A percentile compares a stretch with the other conserved stretches of the same genome.
Evolutionary conservation across 1,140 invertebrate genomes (phyloP).

Genomic region (Scaptomyza hsui): DNA sequence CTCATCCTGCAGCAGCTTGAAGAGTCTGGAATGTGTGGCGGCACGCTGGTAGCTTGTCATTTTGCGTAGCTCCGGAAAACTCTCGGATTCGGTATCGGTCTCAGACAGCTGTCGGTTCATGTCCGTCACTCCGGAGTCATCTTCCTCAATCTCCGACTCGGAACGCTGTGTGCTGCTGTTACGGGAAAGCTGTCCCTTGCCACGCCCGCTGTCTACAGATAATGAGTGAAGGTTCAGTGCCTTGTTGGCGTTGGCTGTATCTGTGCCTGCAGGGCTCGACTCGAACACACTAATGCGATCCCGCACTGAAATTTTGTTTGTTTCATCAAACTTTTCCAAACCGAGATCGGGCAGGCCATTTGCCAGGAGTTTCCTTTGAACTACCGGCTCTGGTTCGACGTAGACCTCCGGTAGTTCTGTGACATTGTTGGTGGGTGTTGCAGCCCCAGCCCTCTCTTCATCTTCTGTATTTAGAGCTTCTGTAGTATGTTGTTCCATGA

Average conservation of each 20-base stretch:
- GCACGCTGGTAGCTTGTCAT: conserved; percentile 88
- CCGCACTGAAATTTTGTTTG: conserved; percentile 74
- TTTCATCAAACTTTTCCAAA: conserved; percentile 64
- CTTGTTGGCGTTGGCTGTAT: conserved; percentile 23
- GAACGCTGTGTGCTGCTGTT: conserved; percentile 84
- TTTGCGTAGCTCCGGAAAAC: conserved; percentile 85
- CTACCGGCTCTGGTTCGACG: conserved; percentile 48
- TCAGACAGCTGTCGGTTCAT: conserved; percentile 89
- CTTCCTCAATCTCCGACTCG: conserved; percentile 87
- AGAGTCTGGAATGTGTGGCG: conserved; percentile 89
- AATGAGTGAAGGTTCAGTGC: conserved; percentile 59
- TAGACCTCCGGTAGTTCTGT: conserved; percentile 58
- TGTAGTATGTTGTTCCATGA: conserved; percentile 46
- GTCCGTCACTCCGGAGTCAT: conserved; percentile 90
- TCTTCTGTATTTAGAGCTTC: conserved; percentile 35
- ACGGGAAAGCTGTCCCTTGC: conserved; percentile 72
- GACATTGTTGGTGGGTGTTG: conserved; percentile 60
- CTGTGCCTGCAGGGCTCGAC: conserved; percentile 11
- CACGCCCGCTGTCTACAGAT: conserved; percentile 71
- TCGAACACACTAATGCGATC: conserved; percentile 82
- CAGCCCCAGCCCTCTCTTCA: conserved; percentile 47
- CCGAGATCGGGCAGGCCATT: conserved; percentile 70
- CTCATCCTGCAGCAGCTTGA: conserved; percentile 88
- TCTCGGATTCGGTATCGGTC: conserved; percentile 87
- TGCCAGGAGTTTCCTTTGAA: conserved; percentile 44